These are phyloP conservation scores for Lerema accius DNA, from an alignment of 1,140 invertebrate genomes.

Conservation along the genomic window DNA sequence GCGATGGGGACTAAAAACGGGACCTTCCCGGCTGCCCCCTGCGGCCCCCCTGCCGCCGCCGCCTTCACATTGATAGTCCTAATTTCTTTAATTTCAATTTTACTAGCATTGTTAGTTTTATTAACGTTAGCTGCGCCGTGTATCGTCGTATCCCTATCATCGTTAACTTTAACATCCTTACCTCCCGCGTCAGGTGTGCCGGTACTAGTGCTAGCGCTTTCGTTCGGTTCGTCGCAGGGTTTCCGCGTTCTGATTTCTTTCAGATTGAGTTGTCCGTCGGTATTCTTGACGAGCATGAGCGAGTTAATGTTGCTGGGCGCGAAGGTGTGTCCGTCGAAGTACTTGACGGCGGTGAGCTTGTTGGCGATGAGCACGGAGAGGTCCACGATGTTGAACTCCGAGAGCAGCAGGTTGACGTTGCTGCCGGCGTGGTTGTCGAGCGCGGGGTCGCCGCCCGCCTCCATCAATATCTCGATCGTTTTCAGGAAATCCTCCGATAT, in stretches of 20 bases:
- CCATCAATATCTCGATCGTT: constrained; percentile 55
- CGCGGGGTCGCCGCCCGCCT: constrained; percentile 51
- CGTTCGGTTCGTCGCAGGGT: neutral
- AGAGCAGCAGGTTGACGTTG: constrained; percentile 49
- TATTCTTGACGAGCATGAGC: constrained; percentile 54
- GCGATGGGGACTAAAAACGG: too few relatives aligned
- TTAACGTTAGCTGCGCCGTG: constrained; percentile 9
- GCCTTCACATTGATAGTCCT: neutral
- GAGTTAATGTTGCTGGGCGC: constrained; percentile 36
- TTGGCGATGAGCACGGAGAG: constrained; percentile 58
- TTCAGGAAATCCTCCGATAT: constrained; percentile 48
- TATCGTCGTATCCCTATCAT: neutral
- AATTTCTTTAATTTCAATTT: neutral
- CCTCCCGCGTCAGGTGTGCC: too few relatives aligned
- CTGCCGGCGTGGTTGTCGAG: constrained; percentile 51
- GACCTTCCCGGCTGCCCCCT: too few relatives aligned
- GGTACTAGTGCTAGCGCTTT: neutral
- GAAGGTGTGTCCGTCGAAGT: constrained; percentile 24
- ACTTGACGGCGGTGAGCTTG: constrained; percentile 45
- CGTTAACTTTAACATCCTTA: neutral
- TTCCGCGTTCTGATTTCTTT: constrained; percentile 5
- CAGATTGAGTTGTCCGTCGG: constrained; percentile 39
- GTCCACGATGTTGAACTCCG: constrained; percentile 49
- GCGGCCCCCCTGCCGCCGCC: too few relatives aligned
- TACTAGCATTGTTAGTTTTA: neutral